Conservation (phyloP, 2,797 vertebrate species). For the Sebastes melanostomus region DNA sequence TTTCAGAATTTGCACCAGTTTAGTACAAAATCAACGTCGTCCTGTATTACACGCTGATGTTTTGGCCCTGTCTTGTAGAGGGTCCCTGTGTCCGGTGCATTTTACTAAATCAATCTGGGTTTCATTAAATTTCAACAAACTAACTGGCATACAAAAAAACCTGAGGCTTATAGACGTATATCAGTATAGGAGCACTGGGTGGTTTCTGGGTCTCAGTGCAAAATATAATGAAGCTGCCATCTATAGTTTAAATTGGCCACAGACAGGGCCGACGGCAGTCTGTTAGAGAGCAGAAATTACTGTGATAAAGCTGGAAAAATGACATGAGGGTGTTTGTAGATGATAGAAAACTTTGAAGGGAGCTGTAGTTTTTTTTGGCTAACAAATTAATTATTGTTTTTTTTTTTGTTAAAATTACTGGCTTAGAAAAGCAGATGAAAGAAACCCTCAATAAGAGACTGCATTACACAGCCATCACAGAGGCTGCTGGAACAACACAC, state of each 20-base stretch:
- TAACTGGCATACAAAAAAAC: background rate
- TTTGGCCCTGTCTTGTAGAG: background rate
- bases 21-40: background rate
- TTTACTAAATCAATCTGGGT: background rate
- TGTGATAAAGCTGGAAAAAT: background rate
- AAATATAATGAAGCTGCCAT: constrained; percentile 8
- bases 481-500: background rate
- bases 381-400: background rate
- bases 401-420: background rate
- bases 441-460: background rate
- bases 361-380: background rate
- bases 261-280: background rate
- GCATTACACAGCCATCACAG: background rate
- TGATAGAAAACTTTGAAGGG: background rate
- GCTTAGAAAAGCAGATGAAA: background rate
- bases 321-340: background rate
- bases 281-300: background rate
- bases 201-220: background rate
- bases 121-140: background rate
- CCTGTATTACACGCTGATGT: background rate
- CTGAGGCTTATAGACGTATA: background rate
- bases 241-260: background rate
- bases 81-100: background rate
- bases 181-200: background rate
- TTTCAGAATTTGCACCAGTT: background rate